Evolutionary conservation across 2,888 invertebrate genomes (phyloP), one percentile per base, ranked within the genome.

Genomic region (Chrysolina americana): DNA sequence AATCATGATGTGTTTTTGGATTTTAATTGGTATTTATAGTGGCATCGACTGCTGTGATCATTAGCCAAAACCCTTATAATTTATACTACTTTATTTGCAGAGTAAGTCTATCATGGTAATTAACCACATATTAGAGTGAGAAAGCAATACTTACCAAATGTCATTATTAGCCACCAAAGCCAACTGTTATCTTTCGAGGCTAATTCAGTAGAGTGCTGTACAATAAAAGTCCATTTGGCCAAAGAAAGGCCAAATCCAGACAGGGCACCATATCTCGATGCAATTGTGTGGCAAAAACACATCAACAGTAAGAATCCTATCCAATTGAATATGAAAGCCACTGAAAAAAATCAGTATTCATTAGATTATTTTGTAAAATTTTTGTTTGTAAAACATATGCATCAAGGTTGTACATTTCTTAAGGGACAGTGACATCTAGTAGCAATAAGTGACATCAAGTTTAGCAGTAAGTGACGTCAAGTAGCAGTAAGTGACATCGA

Each of bases 261-360:
- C 65, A 98, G 89, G 1, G 97, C 97, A 36, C 98, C 97, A 87
- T 97, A 97, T 82, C 97, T 93, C 41, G 96, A 96, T 50, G 97
- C 97, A 83, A 97, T 96, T 68, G 97, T 97, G 88, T 97, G 96
- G 85, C 96, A 96, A 90, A 97, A 96, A 86, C 97, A 98, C 92
- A 97, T 95, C 81, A 97, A 91, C 86, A 97, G 91, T 81, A 98
- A 89, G 88, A 98, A 97, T 15, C 98, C 98, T 86, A 98, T 94
- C 97, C 97, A 98, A 89, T 98, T 98, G 90, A 98, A 97, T 65
- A 97, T 92, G 90, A 98, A 97, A 82, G 97, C 95, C 87, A 97
- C 97, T 95, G 89, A 63, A 90, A 89, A 19, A n/a, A n/a, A n/a
- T n/a, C n/a, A n/a, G n/a, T n/a, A n/a, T n/a, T n/a, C n/a, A n/a